Base-by-base conservation (phyloP, 2,797 vertebrate species). In the Lindbergichthys nudifrons region DNA sequence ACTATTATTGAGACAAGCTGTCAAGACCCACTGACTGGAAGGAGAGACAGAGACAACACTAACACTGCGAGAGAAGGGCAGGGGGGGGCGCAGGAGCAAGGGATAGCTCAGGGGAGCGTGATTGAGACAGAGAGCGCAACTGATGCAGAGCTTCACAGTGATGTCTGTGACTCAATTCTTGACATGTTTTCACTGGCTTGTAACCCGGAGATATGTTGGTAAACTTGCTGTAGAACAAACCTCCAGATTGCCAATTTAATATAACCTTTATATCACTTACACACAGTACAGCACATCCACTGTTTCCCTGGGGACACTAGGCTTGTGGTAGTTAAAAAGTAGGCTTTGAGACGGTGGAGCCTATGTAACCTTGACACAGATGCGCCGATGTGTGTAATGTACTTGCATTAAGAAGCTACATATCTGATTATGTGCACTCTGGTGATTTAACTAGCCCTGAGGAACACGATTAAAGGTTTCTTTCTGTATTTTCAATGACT, bases 1-100 rank as follows among this genome's bases (percentile, higher is more conserved):
- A 68, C 66, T 81, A 89, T 92, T 91, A 92, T 81, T 81, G 85
- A 93, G 87, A 93, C 83, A 48, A 90, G 88, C 87, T 92, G 88
- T 93, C 90, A 90, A 79, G 66, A 83, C 67, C 86, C 58, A 47
- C 77, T 79, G 73, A 85, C 87, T 85, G 72, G 70, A 76, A 81
- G 65, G 67, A 81, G 83, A 87, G 75, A 73, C 12, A 3, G 65
- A 74, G 80, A 65, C 84, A 89, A 92, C 84, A 89, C 89, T 87
- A 90, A 76, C 75, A 79, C 63, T 62, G 76, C 23, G 26, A 80
- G 79, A 80, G 83, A 53, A 75, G 73, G 73, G 70, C 50, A 59
- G 19, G 30, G 23, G 67, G 65, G 57, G 45, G 65, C 58, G 64
- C 7, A 1, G 36, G 63, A 80, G 85, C 47, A 56, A 63, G 69